Conservation (phyloP, 1,140 invertebrate genomes). For the Philopotamus ludificatus region DNA sequence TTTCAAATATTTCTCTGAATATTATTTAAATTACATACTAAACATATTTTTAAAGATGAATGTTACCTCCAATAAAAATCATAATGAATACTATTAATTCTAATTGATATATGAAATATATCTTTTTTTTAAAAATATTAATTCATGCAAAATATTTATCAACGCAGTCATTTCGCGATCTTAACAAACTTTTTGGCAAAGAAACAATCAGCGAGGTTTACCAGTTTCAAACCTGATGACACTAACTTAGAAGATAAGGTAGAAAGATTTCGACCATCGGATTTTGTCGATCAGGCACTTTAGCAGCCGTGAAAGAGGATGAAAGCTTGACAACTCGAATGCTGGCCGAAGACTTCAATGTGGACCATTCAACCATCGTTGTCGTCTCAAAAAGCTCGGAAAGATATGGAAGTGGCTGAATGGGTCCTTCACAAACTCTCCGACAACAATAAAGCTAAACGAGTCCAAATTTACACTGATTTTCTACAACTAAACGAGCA, state of each 20-base stretch:
- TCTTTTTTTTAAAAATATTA: too few relatives aligned
- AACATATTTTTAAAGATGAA: background rate
- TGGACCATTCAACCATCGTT: background rate
- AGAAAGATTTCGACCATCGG: too few relatives aligned
- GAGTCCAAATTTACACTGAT: background rate
- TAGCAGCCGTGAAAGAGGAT: background rate
- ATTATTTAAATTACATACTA: background rate
- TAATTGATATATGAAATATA: too few relatives aligned
- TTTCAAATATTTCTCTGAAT: slow-evolving; percentile 10
- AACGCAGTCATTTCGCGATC: background rate
- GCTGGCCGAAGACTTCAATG: background rate
- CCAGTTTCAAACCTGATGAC: background rate
- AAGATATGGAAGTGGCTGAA: background rate
- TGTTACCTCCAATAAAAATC: background rate
- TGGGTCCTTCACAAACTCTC: background rate
- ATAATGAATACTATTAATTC: too few relatives aligned
- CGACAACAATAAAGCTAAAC: background rate
- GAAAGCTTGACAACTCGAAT: too few relatives aligned
- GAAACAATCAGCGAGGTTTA: background rate
- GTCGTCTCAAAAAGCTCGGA: background rate
- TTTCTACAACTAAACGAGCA: background rate
- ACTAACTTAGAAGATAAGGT: background rate
- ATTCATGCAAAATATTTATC: too few relatives aligned
- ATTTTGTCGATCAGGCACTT: too few relatives aligned
- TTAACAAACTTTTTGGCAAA: background rate